Conservation (phyloP, 92 coral and sea anemone genomes). For the Palythoa grandiflora region DNA sequence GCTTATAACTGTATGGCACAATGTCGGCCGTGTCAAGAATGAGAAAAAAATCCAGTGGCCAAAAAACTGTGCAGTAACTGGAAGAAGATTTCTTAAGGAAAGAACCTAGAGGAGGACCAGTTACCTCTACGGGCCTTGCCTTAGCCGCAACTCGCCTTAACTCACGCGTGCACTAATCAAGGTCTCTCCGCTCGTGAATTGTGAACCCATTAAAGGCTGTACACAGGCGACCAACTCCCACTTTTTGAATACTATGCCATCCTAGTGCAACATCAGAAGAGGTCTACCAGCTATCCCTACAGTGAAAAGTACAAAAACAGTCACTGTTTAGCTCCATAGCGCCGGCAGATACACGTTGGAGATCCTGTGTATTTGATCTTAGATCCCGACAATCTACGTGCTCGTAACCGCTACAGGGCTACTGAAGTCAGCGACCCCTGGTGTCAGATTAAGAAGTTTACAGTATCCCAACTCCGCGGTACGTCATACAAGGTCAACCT, state of each 20-base stretch:
- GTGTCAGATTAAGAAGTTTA: neutral
- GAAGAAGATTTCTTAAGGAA: conserved; percentile 20
- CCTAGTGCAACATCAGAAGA: conserved; percentile 37
- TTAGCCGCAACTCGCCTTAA: conserved; percentile 29
- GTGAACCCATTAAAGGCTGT: conserved; percentile 44
- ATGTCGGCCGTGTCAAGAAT: conserved; percentile 33
- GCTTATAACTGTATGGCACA: neutral
- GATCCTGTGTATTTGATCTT: conserved; percentile 24
- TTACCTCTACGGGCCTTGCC: conserved; percentile 13
- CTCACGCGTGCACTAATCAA: conserved; percentile 2
- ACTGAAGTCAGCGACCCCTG: neutral
- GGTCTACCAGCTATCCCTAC: neutral
- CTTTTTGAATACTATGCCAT: conserved; percentile 26
- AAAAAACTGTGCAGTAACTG: conserved; percentile 14
- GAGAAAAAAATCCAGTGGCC: conserved; percentile 31
- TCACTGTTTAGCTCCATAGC: neutral
- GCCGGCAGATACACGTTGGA: conserved; percentile 17
- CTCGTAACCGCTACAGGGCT: no score
- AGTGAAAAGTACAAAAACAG: conserved; percentile 36
- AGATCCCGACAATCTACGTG: conserved; percentile 12
- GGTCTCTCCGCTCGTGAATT: conserved; percentile 52
- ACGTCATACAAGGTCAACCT: conserved; percentile 3
- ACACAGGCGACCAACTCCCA: conserved; percentile 49
- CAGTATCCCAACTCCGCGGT: conserved; percentile 51
- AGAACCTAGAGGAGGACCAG: neutral